Conservation (phyloP, 2,888 invertebrate genomes). For the Mythimna ferrago region DNA sequence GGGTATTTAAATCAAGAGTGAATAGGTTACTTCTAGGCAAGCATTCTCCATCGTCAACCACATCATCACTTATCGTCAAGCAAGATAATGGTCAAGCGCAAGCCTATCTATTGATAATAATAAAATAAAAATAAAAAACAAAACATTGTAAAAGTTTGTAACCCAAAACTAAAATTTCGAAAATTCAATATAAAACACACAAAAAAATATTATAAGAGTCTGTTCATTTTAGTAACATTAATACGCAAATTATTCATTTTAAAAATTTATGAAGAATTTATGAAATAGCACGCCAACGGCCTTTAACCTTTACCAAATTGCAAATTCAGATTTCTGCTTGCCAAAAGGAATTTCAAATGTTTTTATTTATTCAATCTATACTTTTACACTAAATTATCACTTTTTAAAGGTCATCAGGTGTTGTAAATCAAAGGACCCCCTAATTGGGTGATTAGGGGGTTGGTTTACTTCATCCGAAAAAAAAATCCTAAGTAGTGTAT, state of each 20-base stretch:
- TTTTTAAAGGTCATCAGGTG: neutral
- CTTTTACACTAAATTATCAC: no score
- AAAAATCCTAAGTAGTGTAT: no score
- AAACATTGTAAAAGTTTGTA: neutral
- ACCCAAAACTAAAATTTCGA: neutral
- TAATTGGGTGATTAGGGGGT: no score
- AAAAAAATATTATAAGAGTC: neutral
- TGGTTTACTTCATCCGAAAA: no score
- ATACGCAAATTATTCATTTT: constrained; percentile 4
- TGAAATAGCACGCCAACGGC: neutral
- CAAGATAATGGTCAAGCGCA: no score
- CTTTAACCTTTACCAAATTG: constrained; percentile 7
- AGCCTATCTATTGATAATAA: no score
- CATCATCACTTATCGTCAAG: no score
- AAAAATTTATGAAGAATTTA: neutral
- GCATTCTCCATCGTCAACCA: no score
- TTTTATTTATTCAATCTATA: neutral
- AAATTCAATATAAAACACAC: neutral
- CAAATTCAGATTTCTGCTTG: neutral
- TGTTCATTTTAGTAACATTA: neutral
- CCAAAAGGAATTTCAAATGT: no score
- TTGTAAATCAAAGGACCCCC: neutral
- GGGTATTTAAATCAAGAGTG: no score
- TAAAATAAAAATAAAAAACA: no score
- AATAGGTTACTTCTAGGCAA: no score